Percentiles rank a stretch among this genome's conserved stretches.
phyloP scores from a whole-genome alignment of 1,140 invertebrate species.

The Pinna nobilis region DNA sequence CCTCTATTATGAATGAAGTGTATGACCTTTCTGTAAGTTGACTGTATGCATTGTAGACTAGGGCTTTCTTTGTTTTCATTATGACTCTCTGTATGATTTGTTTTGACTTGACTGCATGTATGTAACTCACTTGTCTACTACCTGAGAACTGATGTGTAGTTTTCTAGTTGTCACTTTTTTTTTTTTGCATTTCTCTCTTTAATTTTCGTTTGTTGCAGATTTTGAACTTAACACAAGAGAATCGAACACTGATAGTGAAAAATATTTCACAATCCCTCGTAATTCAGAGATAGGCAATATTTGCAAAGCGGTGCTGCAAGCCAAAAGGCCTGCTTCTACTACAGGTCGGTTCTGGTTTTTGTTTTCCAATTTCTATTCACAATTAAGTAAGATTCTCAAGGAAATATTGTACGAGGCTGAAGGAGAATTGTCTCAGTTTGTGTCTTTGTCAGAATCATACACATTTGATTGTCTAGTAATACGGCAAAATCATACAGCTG shows the following conservation, averaged over 20 bases:
- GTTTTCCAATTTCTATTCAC: too few relatives aligned
- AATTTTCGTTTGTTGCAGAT: slow-evolving; percentile 65
- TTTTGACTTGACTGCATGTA: neutral
- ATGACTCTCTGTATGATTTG: neutral
- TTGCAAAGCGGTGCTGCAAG: slow-evolving; percentile 59
- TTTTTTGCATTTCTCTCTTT: slow-evolving; percentile 12
- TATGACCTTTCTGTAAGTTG: neutral
- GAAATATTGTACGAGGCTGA: too few relatives aligned
- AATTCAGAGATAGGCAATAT: slow-evolving; percentile 76
- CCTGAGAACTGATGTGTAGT: neutral
- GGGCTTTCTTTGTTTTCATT: neutral
- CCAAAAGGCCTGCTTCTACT: slow-evolving; percentile 77
- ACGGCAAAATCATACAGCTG: too few relatives aligned
- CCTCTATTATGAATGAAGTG: too few relatives aligned
- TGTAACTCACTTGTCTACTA: neutral
- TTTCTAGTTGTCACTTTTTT: neutral
- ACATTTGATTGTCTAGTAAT: too few relatives aligned
- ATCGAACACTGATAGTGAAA: slow-evolving; percentile 71
- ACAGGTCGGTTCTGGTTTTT: slow-evolving; percentile 77
- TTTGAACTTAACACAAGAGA: slow-evolving; percentile 53
- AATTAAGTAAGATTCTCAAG: too few relatives aligned
- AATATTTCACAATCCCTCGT: slow-evolving; percentile 79
- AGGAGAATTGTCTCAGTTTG: too few relatives aligned
- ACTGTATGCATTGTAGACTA: neutral
- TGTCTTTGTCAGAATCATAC: too few relatives aligned